Evolutionary conservation across 2,113 vertebrate species (phyloP).

Genomic region (Prochilodus magdalenae): DNA sequence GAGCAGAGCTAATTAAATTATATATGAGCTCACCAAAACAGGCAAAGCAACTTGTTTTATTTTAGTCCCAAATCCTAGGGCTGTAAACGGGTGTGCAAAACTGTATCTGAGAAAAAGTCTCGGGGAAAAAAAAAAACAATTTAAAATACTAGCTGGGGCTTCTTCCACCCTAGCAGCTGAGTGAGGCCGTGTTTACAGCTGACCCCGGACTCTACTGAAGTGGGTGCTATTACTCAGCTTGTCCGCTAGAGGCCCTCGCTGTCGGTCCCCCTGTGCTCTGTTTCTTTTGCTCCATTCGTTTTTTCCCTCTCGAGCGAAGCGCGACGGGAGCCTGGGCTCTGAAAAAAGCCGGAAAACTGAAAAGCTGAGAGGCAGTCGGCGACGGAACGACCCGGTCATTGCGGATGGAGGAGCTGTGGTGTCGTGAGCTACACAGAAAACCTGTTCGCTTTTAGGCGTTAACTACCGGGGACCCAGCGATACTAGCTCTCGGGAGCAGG

Average conservation of each 20-base stretch:
- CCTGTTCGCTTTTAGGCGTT: not conserved
- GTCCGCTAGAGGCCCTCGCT: slow-evolving; percentile 44
- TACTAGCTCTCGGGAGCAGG: slow-evolving; percentile 24
- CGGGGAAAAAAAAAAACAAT: too few relatives aligned
- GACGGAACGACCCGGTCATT: slow-evolving; percentile 42
- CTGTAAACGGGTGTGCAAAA: too few relatives aligned
- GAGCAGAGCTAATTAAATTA: too few relatives aligned
- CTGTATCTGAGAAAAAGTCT: too few relatives aligned
- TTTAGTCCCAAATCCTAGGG: too few relatives aligned
- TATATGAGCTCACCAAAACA: too few relatives aligned
- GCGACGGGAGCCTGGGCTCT: slow-evolving; percentile 40
- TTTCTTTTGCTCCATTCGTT: not conserved
- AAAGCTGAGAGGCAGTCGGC: slow-evolving; percentile 20
- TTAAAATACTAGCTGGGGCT: too few relatives aligned
- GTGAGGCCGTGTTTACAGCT: too few relatives aligned
- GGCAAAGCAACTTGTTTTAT: too few relatives aligned
- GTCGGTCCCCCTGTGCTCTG: not conserved
- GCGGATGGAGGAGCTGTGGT: not conserved
- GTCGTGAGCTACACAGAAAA: not conserved
- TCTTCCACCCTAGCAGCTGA: too few relatives aligned
- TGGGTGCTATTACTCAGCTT: not conserved
- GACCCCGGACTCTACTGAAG: too few relatives aligned
- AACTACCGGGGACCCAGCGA: not conserved
- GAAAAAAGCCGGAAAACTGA: not conserved
- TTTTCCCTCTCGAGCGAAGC: slow-evolving; percentile 24